Percentiles rank a stretch among this genome's conserved stretches.
Evolutionary conservation across 2,888 invertebrate genomes (phyloP).

Genomic region (Julus scandinavius): DNA sequence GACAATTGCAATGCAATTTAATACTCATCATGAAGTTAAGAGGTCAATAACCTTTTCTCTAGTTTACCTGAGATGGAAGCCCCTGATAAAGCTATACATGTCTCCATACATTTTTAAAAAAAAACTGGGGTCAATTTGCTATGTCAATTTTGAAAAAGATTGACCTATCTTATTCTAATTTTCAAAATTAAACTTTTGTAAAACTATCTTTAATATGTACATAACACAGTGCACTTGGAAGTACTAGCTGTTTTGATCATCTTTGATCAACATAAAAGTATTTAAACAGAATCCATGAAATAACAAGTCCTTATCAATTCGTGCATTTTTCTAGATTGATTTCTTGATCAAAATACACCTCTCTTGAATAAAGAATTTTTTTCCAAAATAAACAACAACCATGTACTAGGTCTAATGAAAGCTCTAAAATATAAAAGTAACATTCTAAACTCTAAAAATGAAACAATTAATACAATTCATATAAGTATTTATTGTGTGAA

Average conservation of each 20-base stretch:
- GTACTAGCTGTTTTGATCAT: not conserved
- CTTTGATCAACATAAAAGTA: not conserved
- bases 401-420: no score
- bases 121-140: not conserved
- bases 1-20: not conserved
- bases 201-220: not conserved
- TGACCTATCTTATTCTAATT: not conserved
- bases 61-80: not conserved
- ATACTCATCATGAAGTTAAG: not conserved
- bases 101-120: no score
- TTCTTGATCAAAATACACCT: no score
- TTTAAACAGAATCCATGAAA: not conserved
- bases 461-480: no score
- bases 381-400: no score
- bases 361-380: no score
- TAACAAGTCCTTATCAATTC: not conserved
- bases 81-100: not conserved
- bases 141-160: not conserved
- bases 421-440: no score
- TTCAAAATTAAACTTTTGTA: not conserved
- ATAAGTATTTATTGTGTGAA: not conserved
- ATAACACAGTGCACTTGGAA: not conserved
- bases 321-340: no score
- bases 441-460: no score
- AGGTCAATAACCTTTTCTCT: slow-evolving; percentile 9